Conservation (phyloP, 2,888 invertebrate genomes). For the Amblyjoppa fuscipennis region DNA sequence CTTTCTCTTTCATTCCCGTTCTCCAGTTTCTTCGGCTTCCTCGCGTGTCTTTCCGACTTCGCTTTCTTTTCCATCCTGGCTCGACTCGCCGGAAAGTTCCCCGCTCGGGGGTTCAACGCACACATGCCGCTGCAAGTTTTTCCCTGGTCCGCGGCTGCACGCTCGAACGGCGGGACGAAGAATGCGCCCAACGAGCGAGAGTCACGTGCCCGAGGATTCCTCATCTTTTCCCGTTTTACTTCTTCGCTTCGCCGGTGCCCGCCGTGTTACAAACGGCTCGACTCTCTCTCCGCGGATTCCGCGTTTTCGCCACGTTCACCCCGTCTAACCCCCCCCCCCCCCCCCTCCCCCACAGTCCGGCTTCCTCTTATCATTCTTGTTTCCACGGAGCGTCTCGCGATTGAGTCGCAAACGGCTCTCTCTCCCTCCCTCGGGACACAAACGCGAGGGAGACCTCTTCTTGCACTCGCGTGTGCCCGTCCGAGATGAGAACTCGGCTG, state of each 20-base stretch:
- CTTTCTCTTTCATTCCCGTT: conserved; percentile 64
- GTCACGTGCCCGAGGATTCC: conserved; percentile 59
- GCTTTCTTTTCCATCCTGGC: conserved; percentile 69
- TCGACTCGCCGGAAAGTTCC: conserved; percentile 32
- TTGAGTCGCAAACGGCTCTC: conserved; percentile 50
- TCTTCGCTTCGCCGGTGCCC: conserved; percentile 8
- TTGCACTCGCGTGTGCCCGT: conserved; percentile 52
- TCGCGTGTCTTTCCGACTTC: conserved; percentile 67
- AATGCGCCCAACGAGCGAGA: conserved; percentile 62
- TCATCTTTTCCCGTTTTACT: conserved; percentile 48
- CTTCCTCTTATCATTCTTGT: conserved; percentile 33
- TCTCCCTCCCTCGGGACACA: conserved; percentile 24
- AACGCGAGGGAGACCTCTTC: conserved; percentile 22
- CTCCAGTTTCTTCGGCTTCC: conserved; percentile 62
- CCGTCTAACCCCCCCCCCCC: neutral
- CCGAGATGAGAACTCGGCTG: conserved; percentile 17
- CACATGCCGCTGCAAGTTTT: conserved; percentile 60
- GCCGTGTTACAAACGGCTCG: neutral
- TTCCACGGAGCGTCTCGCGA: conserved; percentile 40
- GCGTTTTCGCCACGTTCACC: conserved; percentile 6
- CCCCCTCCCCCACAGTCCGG: neutral
- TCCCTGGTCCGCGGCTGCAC: conserved; percentile 36
- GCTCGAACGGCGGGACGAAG: conserved; percentile 60
- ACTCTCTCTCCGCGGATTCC: neutral
- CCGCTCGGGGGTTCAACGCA: conserved; percentile 25